A percentile compares a stretch with the other conserved stretches of the same genome.
These are phyloP conservation scores for Euthynnus affinis DNA, from an alignment of 2,797 vertebrate species.

Conservation along the genomic window DNA sequence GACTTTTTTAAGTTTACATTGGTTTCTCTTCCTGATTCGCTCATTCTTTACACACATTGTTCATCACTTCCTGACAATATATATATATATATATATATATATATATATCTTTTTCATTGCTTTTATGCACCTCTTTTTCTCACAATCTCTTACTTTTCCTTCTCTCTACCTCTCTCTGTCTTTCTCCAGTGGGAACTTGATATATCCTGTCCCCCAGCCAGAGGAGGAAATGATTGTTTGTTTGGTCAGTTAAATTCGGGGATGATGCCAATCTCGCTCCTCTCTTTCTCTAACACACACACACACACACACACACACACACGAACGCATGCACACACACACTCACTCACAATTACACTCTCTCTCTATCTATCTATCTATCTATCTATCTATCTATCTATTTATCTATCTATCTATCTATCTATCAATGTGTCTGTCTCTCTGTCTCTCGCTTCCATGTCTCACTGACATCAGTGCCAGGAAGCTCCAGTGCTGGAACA, in stretches of 20 bases:
- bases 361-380: constrained; percentile 6
- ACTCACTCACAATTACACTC: neutral
- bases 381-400: too few relatives aligned
- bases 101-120: constrained; percentile 2
- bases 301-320: constrained; percentile 7
- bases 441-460: constrained; percentile 41
- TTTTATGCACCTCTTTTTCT: neutral
- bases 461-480: constrained; percentile 65
- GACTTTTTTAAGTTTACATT: neutral
- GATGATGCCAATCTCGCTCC: constrained; percentile 64
- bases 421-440: neutral
- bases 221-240: constrained; percentile 79
- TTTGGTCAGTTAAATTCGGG: constrained; percentile 67
- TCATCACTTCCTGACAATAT: neutral
- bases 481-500: constrained; percentile 71
- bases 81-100: too few relatives aligned
- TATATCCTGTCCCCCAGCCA: constrained; percentile 63
- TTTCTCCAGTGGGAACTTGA: constrained; percentile 60
- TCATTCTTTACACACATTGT: neutral
- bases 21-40: neutral
- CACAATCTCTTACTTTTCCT: neutral
- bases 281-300: constrained; percentile 40
- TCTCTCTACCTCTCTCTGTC: neutral
- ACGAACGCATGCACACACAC: neutral
- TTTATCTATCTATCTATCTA: constrained; percentile 5